Evolutionary conservation across 2,113 vertebrate species (phyloP).

Genomic region (Numida meleagris): DNA sequence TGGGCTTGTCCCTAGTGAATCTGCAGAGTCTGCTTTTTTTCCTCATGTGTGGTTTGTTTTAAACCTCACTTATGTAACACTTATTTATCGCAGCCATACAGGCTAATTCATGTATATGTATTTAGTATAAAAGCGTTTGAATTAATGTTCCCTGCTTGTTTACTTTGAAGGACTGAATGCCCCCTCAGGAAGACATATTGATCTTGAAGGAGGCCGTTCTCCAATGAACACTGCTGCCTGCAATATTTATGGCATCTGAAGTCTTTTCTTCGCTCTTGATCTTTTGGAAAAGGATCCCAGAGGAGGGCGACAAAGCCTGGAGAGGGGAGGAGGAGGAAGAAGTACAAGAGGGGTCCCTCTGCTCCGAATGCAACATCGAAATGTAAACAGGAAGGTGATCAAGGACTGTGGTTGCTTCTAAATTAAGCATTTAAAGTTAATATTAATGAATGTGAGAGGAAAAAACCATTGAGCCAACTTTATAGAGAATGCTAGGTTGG

Average conservation of each 20-base stretch:
- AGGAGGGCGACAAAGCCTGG: constrained; percentile 65
- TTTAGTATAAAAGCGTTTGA: constrained; percentile 64
- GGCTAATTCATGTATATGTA: constrained; percentile 52
- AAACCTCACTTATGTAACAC: constrained; percentile 21
- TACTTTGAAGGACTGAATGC: constrained; percentile 71
- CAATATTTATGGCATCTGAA: constrained; percentile 80
- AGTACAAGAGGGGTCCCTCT: constrained; percentile 40
- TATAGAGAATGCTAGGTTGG: background rate
- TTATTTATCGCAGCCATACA: constrained; percentile 28
- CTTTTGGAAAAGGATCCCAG: constrained; percentile 74
- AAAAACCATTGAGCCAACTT: background rate
- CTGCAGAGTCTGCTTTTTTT: background rate
- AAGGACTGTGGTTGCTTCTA: constrained; percentile 58
- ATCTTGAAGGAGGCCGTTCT: constrained; percentile 69
- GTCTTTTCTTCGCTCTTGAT: constrained; percentile 71
- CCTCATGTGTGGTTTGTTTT: background rate
- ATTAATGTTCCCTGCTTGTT: constrained; percentile 65
- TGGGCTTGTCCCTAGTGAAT: background rate
- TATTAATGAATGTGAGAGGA: constrained; percentile 63
- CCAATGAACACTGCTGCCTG: constrained; percentile 65
- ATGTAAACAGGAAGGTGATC: constrained; percentile 73
- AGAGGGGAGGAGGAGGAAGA: constrained; percentile 51
- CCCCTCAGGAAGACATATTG: constrained; percentile 66
- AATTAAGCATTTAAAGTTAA: constrained; percentile 71
- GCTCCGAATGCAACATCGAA: constrained; percentile 38